These are phyloP conservation scores for Ceratosolen fusciceps DNA, from an alignment of 1,140 invertebrate genomes.

Conservation along the genomic window DNA sequence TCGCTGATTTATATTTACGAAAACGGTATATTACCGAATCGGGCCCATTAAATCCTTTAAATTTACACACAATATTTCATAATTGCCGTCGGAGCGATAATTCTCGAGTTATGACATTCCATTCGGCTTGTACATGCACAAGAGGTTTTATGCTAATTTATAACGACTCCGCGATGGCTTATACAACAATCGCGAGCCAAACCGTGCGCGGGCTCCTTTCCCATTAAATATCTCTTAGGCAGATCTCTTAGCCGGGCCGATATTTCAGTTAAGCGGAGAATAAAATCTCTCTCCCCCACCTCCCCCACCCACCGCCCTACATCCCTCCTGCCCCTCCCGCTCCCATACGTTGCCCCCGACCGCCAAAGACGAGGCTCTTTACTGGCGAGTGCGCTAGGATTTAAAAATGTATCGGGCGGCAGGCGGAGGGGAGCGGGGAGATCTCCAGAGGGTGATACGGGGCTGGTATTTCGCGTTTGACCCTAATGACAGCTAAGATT, in stretches of 20 bases:
- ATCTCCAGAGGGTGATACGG: not conserved
- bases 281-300: not conserved
- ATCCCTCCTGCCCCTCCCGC: not conserved
- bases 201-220: too few species aligned
- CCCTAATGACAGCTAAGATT: not conserved
- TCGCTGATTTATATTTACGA: not conserved
- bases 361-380: too few species aligned
- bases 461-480: not conserved
- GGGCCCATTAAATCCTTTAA: not conserved
- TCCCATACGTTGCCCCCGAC: not conserved
- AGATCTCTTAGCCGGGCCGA: not conserved
- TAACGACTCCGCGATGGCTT: too few species aligned
- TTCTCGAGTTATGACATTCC: not conserved
- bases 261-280: not conserved
- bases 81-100: not conserved
- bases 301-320: not conserved
- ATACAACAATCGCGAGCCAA: not conserved
- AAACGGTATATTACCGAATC: not conserved
- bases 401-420: too few species aligned
- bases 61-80: not conserved
- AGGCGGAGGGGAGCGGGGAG: too few species aligned
- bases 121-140: conserved; percentile 9
- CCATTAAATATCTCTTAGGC: not conserved
- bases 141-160: not conserved
- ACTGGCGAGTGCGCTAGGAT: not conserved